phyloP scores from a whole-genome alignment of 2,888 invertebrate species.

The Poecilus cupreus region DNA sequence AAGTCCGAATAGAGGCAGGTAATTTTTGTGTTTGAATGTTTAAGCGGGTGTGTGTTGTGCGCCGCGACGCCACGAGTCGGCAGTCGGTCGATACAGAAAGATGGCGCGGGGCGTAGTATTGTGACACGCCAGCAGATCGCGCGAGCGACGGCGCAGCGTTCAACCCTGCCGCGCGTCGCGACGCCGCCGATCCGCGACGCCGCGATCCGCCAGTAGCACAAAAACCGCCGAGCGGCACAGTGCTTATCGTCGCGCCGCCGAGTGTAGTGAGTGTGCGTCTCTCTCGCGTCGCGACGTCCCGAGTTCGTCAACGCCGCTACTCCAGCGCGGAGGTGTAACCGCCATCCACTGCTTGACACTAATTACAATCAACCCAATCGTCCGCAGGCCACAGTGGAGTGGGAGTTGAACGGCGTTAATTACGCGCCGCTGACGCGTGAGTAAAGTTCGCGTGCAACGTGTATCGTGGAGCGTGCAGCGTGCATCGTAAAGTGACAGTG shows the following conservation, averaged over 20 bases:
- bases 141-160: slow-evolving; percentile 36
- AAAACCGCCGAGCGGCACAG: slow-evolving; percentile 23
- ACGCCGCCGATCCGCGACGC: slow-evolving; percentile 35
- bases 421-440: not conserved
- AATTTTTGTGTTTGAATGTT: slow-evolving; percentile 15
- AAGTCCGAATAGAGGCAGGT: too few species aligned
- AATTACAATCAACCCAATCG: not conserved
- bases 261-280: slow-evolving; percentile 2
- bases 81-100: slow-evolving; percentile 48
- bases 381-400: not conserved
- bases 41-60: not conserved
- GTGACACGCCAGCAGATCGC: slow-evolving; percentile 38
- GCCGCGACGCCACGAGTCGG: not conserved
- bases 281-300: not conserved
- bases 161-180: slow-evolving; percentile 13
- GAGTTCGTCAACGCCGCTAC: too few species aligned
- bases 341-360: not conserved
- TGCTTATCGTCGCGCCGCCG: not conserved
- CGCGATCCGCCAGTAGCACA: slow-evolving; percentile 52
- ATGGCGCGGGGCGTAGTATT: slow-evolving; percentile 47
- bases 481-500: slow-evolving; percentile 16
- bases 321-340: slow-evolving; percentile 22
- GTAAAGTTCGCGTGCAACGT: not conserved
- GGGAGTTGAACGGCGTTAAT: not conserved
- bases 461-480: too few species aligned